Evolutionary conservation across 2,888 invertebrate species (phyloP), one percentile per base, ranked within the genome.

Genomic region (Tyria jacobaeae): DNA sequence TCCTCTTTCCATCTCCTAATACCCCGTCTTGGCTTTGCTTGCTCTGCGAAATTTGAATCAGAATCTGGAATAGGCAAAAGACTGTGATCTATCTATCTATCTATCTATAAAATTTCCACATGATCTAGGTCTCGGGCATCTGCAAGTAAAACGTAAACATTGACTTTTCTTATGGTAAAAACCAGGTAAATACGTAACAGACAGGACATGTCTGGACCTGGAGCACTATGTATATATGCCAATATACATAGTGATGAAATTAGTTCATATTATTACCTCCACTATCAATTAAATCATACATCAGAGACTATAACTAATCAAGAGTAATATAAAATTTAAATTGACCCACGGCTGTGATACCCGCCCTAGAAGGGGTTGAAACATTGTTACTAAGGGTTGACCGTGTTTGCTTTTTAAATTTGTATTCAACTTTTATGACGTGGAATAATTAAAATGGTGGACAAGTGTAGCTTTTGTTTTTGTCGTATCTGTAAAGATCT

Each of bases 271-370:
- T 25, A 56, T n/a, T 34, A 1, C 35, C 2, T 12, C 62, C 62
- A 60, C 62, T 64, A 66, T 68, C 67, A 73, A 75, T 71, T 70
- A 70, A 68, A 65, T 64, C 63, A 66, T 68, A 70, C 70, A 70
- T 68, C 60, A 57, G 59, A 58, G 67, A 67, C 69, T 62, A 67
- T 57, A n/a, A 68, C 70, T 79, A 83, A 80, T 82, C 78, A 80
- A 66, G 65, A 72, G 69, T 78, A 67, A 81, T 85, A 78, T 82
- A 76, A 81, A 81, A 86, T 86, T 85, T 79, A 84, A 84, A 85
- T 85, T 79, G 73, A 68, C 70, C 65, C 63, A 64, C 66, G 73
- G 69, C 67, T 71, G 79, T 76, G 71, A 78, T 78, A 78, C 71
- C 77, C 68, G 57, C 66, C 63, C 68, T 70, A 50, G 48, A 65